Base-by-base conservation (phyloP, 1,140 invertebrate species). In the Alviniconcha marisindica region DNA sequence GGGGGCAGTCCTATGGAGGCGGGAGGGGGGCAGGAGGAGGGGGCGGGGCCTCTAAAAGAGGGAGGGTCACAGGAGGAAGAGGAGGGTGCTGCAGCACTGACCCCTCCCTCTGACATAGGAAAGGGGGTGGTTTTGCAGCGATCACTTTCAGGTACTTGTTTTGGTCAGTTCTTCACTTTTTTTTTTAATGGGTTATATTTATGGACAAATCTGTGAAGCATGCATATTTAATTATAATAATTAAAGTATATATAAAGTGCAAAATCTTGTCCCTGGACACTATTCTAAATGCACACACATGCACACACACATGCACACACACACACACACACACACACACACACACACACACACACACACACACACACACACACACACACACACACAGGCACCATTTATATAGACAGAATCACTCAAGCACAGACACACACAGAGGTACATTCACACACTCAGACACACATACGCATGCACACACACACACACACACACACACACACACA, bases 91-190 rank as follows among this genome's bases (percentile, higher is more conserved):
- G 31, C 21, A 24, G 74, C 31, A 40, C 31, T 31, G 31, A 74
- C 42, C 33, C 31, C 76, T 1, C 77, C 76, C 40, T 60, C 77
- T 42, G 21, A 66, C 14, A 14, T 78, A 0, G 76, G 38, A 4
- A 42, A 69, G 44, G 76, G 77, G 24, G 77, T 83, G 33, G 51
- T 44, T 36, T 73, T 83, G 14, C 40, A 69, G 36, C 56, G 82
- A 10, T 79, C 82, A 73, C n/a, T 78, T 73, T 83, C 82, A 56
- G 82, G 82, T 78, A 10, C 18, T 48, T 48, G 7, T 10, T 48
- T 10, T 10, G 18, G 18, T 48, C 44, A 10, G 5, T 48, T 48
- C 18, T 48, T 48, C 5, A 48, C 5, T 48, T 48, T 48, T 48
- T 48, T 48, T 48, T 48, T 48, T 10, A 5, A 48, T 48, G 5